Evolutionary conservation across 2,888 invertebrate species (phyloP), one percentile per base, ranked within the genome.

Genomic region (Drosophila paracracens): DNA sequence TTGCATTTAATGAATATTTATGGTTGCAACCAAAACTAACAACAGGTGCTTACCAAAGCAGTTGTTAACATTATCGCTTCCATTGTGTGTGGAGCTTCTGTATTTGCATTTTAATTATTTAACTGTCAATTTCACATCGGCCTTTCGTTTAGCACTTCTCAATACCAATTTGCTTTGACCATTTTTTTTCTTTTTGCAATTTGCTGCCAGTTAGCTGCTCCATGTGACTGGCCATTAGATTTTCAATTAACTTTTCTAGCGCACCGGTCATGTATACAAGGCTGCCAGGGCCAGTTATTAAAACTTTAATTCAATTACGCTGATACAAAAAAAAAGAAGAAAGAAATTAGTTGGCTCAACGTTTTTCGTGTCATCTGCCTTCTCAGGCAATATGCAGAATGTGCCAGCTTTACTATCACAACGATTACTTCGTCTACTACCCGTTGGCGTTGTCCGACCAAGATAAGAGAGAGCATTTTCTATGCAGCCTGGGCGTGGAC

Each of bases 301-400:
- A 88, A 88, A 88, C 82, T 81, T 87, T 76, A 83, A 88, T 88
- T 88, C 85, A 88, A 77, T 88, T 88, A 82, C 57, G 54, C 60
- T 75, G 60, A 76, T 74, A 62, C 18, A 50, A 85, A 78, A 79
- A 77, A 77, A 46, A 11, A 31, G 4, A 11, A 27, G 27, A 0
- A 33, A 46, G 16, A 25, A 56, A 56, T 79, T 76, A 84, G 76
- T 81, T 83, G 75, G 70, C 73, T 76, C 74, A 78, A 79, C 82
- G 63, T 79, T 81, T 74, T 71, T 67, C 61, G 75, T 71, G 81
- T 81, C 81, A 81, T 79, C 82, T 76, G 80, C 66, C 16, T 46
- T 70, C 64, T 29, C 72, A 70, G 78, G 57, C 75, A 78, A 79
- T 74, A 79, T 79, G 78, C 79, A 78, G 78, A 78, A 43, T 16